These are phyloP conservation scores for Centropyge bicolor DNA, from an alignment of 2,797 vertebrate genomes.

Conservation along the genomic window DNA sequence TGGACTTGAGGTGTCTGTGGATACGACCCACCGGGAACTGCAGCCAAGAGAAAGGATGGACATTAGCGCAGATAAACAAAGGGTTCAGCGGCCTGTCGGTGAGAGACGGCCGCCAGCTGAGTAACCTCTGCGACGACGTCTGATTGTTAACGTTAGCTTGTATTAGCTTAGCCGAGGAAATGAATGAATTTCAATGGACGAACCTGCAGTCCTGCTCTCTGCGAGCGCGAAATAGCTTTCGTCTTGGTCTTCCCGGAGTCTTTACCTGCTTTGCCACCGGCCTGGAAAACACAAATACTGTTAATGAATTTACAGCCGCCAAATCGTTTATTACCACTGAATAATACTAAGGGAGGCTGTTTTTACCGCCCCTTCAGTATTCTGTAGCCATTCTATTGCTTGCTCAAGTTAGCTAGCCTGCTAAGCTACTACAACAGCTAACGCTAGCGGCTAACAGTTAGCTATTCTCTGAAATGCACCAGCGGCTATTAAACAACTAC, in stretches of 20 bases:
- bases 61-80: background rate
- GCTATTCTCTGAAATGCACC: background rate
- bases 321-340: accelerated
- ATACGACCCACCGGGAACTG: constrained; percentile 89
- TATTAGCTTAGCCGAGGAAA: constrained; percentile 22
- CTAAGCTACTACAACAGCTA: constrained; percentile 59
- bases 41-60: background rate
- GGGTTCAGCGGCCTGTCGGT: background rate
- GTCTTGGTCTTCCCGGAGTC: constrained; percentile 97
- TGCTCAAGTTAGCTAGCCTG: constrained; percentile 25
- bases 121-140: background rate
- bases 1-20: constrained; percentile 88
- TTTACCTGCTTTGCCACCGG: constrained; percentile 96
- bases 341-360: accelerated
- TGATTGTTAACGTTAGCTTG: constrained; percentile 37
- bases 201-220: constrained; percentile 96
- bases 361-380: background rate
- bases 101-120: constrained; percentile 1
- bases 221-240: constrained; percentile 96
- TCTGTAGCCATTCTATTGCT: background rate
- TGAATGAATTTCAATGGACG: constrained; percentile 57
- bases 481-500: accelerated
- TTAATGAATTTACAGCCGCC: accelerated
- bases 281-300: constrained; percentile 76
- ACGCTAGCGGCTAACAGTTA: constrained; percentile 31